Conservation (phyloP, 2,888 invertebrate species). For the Danaus chrysippus region DNA sequence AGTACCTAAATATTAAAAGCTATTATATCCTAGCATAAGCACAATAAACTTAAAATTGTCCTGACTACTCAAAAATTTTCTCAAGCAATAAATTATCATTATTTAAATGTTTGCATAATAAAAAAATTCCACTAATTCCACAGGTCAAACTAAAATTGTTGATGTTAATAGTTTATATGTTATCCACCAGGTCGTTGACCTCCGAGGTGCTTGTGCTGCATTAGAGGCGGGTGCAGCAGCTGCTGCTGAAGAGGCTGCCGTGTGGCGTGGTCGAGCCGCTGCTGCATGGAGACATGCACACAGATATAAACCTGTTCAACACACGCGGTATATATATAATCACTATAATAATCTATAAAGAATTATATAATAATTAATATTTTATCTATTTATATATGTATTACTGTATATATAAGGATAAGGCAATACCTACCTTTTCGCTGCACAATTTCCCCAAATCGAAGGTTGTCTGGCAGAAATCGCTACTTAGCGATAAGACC, state of each 20-base stretch:
- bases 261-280: conserved; percentile 85
- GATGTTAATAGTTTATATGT: background rate
- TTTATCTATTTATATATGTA: background rate
- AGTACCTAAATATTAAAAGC: too few species aligned
- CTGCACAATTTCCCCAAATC: too few species aligned
- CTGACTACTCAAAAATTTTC: too few species aligned
- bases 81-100: too few species aligned
- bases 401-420: too few species aligned
- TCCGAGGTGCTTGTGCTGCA: conserved; percentile 86
- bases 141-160: background rate
- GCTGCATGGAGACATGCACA: conserved; percentile 82
- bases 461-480: too few species aligned
- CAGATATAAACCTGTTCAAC: conserved; percentile 81
- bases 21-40: too few species aligned
- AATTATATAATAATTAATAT: background rate
- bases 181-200: conserved; percentile 77
- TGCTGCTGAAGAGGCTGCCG: conserved; percentile 84
- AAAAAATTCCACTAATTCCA: too few species aligned
- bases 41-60: too few species aligned
- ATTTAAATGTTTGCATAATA: too few species aligned
- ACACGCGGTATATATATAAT: conserved; percentile 34
- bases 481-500: too few species aligned
- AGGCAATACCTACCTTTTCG: too few species aligned
- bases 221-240: conserved; percentile 86
- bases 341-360: background rate